Evolutionary conservation across 2,888 invertebrate species (phyloP).

Genomic region (Pristionchus japonicus): DNA sequence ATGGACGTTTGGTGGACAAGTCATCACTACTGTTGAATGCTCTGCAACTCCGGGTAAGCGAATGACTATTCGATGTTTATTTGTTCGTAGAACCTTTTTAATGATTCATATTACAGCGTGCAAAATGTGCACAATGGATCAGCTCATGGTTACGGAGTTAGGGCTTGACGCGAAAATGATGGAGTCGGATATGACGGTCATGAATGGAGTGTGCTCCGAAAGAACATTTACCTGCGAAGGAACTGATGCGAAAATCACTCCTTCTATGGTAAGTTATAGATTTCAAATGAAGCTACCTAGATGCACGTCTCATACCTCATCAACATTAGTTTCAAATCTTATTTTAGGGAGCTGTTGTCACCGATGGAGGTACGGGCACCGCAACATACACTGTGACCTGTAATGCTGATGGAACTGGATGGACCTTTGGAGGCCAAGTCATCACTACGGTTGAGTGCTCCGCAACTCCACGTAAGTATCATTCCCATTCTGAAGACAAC

Average conservation of each 20-base stretch:
- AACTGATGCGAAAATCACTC: no score
- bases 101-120: neutral
- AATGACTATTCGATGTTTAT: no score
- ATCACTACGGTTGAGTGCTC: neutral
- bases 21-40: no score
- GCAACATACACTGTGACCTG: neutral
- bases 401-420: neutral
- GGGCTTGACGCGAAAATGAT: neutral
- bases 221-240: neutral
- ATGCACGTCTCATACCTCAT: no score
- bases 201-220: neutral
- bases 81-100: no score
- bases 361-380: neutral
- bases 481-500: no score
- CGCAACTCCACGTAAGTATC: no score
- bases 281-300: no score
- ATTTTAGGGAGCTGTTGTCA: no score
- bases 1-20: no score
- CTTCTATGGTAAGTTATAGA: no score
- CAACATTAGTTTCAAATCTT: no score
- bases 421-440: neutral
- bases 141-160: neutral
- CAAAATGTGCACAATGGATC: neutral
- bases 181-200: neutral
- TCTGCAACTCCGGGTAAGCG: neutral